Evolutionary conservation across 2,888 invertebrate species (phyloP).

Genomic region (Oxystoma pomonae): DNA sequence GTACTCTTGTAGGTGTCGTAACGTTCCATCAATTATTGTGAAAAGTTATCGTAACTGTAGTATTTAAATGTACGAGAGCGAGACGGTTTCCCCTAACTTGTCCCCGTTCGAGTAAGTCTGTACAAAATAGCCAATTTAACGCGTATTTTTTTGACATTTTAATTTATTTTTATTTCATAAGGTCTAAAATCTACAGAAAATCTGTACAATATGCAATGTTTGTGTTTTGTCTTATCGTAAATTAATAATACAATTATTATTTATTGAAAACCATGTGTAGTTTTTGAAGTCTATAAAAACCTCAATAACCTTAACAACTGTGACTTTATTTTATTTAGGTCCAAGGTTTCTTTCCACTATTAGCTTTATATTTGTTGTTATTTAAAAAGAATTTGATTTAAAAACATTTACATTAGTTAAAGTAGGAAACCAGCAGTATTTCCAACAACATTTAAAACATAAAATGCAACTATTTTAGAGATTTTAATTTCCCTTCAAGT

Average conservation of each 20-base stretch:
- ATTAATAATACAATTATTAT: slow-evolving; percentile 4
- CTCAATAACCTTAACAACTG: no score
- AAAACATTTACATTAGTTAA: no score
- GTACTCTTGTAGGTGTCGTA: not conserved
- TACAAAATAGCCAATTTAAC: slow-evolving; percentile 40
- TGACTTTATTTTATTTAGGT: no score
- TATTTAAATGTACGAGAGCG: slow-evolving; percentile 22
- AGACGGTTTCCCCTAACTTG: not conserved
- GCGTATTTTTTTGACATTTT: slow-evolving; percentile 19
- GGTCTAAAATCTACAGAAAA: slow-evolving; percentile 20
- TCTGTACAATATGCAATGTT: slow-evolving; percentile 31
- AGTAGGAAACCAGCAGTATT: no score
- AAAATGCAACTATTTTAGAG: no score
- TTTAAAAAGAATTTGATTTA: no score
- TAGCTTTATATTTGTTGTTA: no score
- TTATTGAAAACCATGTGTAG: slow-evolving; percentile 1
- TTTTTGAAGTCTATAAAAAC: no score
- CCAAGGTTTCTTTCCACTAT: no score
- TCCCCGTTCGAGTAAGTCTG: slow-evolving; percentile 23
- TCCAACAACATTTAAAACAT: no score
- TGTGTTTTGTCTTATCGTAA: slow-evolving; percentile 10
- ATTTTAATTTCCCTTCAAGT: no score
- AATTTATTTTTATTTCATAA: slow-evolving; percentile 32
- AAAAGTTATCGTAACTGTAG: slow-evolving; percentile 14
- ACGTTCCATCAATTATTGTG: not conserved